A percentile compares a stretch with the other conserved stretches of the same genome.
Evolutionary conservation across 1,140 invertebrate genomes (phyloP).

Genomic region (Sycophila sp.): DNA sequence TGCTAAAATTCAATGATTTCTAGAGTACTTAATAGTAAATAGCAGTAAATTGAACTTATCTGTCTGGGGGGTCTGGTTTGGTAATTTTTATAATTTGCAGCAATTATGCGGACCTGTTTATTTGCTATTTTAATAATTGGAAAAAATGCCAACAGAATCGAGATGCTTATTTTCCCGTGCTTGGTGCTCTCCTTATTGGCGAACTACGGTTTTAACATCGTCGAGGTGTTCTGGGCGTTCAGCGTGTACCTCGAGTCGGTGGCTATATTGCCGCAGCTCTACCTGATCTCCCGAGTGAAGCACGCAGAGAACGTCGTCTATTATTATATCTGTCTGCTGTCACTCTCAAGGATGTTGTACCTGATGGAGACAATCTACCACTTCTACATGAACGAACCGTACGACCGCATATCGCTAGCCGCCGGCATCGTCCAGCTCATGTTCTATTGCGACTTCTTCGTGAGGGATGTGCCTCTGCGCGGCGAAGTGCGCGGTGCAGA

Average conservation of each 20-base stretch:
- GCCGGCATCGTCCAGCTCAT: slow-evolving; percentile 94
- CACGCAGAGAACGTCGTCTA: slow-evolving; percentile 10
- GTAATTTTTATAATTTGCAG: no score
- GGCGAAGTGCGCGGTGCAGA: background rate
- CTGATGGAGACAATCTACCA: slow-evolving; percentile 59
- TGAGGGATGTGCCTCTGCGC: background rate
- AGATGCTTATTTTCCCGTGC: slow-evolving; percentile 89
- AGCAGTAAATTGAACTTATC: no score
- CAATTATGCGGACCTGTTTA: no score
- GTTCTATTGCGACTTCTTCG: slow-evolving; percentile 96
- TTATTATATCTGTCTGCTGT: slow-evolving; percentile 13
- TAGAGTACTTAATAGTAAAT: no score
- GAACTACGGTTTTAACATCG: slow-evolving; percentile 89
- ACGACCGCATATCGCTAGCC: slow-evolving; percentile 93
- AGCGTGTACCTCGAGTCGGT: slow-evolving; percentile 26
- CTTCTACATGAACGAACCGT: slow-evolving; percentile 88
- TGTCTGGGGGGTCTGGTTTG: no score
- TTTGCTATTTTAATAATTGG: no score
- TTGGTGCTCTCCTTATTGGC: slow-evolving; percentile 87
- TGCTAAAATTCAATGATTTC: no score
- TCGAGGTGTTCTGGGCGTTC: slow-evolving; percentile 56
- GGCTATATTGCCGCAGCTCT: slow-evolving; percentile 23
- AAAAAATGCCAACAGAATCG: no score
- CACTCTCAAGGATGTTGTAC: background rate
- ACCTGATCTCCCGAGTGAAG: background rate